Evolutionary conservation across 1,140 invertebrate genomes (phyloP), one percentile per base, ranked within the genome.

Genomic region (Conopomorpha cramerella): DNA sequence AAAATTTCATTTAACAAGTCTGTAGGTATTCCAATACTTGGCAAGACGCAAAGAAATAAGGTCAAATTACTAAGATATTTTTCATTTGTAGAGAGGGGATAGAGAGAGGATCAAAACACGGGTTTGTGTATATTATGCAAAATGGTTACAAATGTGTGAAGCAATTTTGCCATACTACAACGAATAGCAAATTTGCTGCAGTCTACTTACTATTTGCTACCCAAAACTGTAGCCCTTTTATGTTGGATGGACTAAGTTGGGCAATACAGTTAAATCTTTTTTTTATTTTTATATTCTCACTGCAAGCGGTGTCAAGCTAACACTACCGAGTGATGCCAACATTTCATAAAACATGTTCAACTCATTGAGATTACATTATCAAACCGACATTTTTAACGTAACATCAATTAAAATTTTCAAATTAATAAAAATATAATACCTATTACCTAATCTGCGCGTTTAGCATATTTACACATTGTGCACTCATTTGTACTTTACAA

Each of bases 161-260:
- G 46, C 40, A 44, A 62, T 60, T 70, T 66, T 74, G 68, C 73
- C 60, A 73, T 77, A 77, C 66, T 71, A 71, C 49, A 70, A 74
- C 64, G 50, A 65, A 77, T 76, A 73, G 68, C 66, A 73, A 70
- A 71, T 56, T 52, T 53, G 49, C 45, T 41, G n/a, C n/a, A n/a
- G n/a, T n/a, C n/a, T n/a, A n/a, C n/a, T n/a, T n/a, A n/a, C n/a
- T n/a, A n/a, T n/a, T n/a, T n/a, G n/a, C n/a, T n/a, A n/a, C n/a
- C n/a, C n/a, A n/a, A n/a, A n/a, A n/a, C n/a, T n/a, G n/a, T n/a
- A n/a, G n/a, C n/a, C n/a, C n/a, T n/a, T n/a, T n/a, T n/a, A n/a
- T n/a, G n/a, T n/a, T n/a, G n/a, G n/a, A n/a, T n/a, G n/a, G n/a
- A n/a, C n/a, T n/a, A n/a, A n/a, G n/a, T n/a, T n/a, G n/a, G n/a